These are phyloP conservation scores for Morone chrysops DNA, from an alignment of 2,113 vertebrate species.

Conservation along the genomic window DNA sequence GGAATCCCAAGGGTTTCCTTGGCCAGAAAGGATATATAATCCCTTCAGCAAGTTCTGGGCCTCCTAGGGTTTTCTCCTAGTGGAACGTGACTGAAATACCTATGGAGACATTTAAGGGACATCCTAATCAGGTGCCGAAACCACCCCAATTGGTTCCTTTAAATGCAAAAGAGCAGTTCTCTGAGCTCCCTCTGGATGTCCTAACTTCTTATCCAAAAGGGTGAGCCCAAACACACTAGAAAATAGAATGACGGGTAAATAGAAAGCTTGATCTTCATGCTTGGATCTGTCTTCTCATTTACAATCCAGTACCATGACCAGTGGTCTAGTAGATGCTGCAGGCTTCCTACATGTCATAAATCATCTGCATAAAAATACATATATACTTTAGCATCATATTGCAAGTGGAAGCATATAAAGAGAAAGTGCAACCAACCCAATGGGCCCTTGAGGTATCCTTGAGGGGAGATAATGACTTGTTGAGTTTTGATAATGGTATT, in stretches of 20 bases:
- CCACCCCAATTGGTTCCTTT: not conserved
- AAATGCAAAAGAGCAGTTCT: not conserved
- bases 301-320: not conserved
- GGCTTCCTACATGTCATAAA: too few relatives aligned
- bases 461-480: too few relatives aligned
- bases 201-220: too few relatives aligned
- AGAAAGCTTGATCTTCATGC: not conserved
- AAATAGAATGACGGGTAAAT: not conserved
- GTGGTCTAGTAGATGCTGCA: not conserved
- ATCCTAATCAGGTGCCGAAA: not conserved
- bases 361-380: not conserved
- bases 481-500: not conserved
- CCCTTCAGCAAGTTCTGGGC: not conserved
- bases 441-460: not conserved
- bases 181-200: too few relatives aligned
- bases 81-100: not conserved
- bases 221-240: too few relatives aligned
- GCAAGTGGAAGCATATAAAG: not conserved
- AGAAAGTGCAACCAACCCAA: not conserved
- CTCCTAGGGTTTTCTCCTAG: not conserved
- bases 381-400: not conserved
- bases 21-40: constrained; percentile 6
- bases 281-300: not conserved
- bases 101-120: not conserved
- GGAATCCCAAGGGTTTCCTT: constrained; percentile 14